phyloP scores from a whole-genome alignment of 1,140 invertebrate species.

The Meloidogyne exigua region DNA sequence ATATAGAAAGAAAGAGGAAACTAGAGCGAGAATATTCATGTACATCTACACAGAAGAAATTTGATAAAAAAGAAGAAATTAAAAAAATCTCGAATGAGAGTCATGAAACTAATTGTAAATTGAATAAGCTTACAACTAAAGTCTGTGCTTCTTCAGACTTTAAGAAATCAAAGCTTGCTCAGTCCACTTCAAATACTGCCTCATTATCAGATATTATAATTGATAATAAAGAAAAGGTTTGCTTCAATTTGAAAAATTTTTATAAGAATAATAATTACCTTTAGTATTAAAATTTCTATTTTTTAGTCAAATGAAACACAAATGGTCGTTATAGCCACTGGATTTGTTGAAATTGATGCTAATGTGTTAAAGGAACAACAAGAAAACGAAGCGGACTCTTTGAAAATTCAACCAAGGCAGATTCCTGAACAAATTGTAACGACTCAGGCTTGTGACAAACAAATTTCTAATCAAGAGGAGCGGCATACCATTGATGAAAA shows the following conservation, averaged over 20 bases:
- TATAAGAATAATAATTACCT: background rate
- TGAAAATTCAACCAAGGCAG: background rate
- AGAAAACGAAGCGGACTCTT: background rate
- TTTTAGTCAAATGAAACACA: background rate
- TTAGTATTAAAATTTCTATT: background rate
- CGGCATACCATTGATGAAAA: background rate
- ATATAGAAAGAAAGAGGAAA: background rate
- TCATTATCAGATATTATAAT: background rate
- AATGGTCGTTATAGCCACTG: slow-evolving; percentile 3
- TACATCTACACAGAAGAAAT: background rate
- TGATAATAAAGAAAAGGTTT: background rate
- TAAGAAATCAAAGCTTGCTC: background rate
- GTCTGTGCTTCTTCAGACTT: background rate
- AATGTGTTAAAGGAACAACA: background rate
- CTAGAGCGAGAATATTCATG: background rate
- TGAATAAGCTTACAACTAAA: background rate
- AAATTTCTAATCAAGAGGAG: background rate
- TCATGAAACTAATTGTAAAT: too few species aligned
- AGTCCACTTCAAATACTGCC: background rate
- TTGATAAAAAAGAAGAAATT: background rate
- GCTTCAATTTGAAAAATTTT: background rate
- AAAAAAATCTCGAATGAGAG: background rate
- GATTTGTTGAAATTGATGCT: background rate
- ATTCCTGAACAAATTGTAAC: background rate
- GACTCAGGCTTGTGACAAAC: background rate